A percentile compares a stretch with the other conserved stretches of the same genome.
Evolutionary conservation across 2,888 invertebrate genomes (phyloP).

Genomic region (Gnatocerus cornutus): DNA sequence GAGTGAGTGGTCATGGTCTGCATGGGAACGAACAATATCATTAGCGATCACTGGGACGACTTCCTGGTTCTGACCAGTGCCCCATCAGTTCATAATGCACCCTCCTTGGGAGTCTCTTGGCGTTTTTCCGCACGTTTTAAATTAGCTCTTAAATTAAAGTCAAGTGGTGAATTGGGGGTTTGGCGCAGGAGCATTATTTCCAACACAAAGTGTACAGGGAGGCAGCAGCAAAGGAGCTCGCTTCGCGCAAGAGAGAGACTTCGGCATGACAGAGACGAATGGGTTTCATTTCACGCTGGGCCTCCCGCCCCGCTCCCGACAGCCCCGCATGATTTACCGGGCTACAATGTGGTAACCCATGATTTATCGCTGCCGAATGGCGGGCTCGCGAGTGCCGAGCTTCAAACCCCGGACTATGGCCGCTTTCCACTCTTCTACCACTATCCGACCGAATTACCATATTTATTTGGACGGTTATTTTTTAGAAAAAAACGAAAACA

Average conservation of each 20-base stretch:
- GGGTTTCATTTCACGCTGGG: constrained; percentile 74
- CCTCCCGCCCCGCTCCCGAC: constrained; percentile 72
- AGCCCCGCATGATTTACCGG: constrained; percentile 77
- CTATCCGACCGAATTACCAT: constrained; percentile 51
- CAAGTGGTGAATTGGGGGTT: constrained; percentile 35
- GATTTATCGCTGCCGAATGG: constrained; percentile 78
- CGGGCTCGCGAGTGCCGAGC: constrained; percentile 71
- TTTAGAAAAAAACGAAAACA: constrained; percentile 1
- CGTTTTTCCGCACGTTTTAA: constrained; percentile 35
- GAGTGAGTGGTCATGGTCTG: too few relatives aligned
- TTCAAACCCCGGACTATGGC: constrained; percentile 61
- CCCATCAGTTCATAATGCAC: background rate
- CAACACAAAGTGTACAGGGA: constrained; percentile 27
- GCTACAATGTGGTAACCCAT: constrained; percentile 81
- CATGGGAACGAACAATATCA: constrained; percentile 26
- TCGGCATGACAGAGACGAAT: constrained; percentile 71
- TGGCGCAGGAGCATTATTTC: constrained; percentile 36
- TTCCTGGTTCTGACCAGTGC: background rate
- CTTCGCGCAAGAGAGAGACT: constrained; percentile 57
- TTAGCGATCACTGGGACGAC: background rate
- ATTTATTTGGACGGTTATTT: constrained; percentile 41
- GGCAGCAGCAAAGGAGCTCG: constrained; percentile 39
- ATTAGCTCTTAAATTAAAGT: constrained; percentile 38
- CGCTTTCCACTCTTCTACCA: constrained; percentile 49
- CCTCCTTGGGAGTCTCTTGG: background rate